A percentile compares a stretch with the other conserved stretches of the same genome.
These are phyloP conservation scores for Homalodisca vitripennis DNA, from an alignment of 1,140 invertebrate genomes.

Conservation along the genomic window DNA sequence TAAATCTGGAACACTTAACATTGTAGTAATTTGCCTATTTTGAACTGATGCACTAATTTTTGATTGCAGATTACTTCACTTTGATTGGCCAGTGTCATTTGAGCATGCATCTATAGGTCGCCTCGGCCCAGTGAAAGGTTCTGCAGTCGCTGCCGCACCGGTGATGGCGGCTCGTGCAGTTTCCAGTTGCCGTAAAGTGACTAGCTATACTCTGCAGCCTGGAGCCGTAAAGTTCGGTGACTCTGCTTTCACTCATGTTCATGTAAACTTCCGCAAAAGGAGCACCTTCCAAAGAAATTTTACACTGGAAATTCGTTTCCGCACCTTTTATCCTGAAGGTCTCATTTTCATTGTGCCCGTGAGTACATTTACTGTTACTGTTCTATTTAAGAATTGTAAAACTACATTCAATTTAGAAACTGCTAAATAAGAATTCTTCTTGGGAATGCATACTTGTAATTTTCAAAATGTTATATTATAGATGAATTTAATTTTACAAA, in stretches of 20 bases:
- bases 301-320: slow-evolving; percentile 75
- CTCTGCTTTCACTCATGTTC: slow-evolving; percentile 70
- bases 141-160: not conserved
- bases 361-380: slow-evolving; percentile 42
- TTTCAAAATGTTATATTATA: too few relatives aligned
- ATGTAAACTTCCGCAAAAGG: slow-evolving; percentile 60
- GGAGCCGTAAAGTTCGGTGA: slow-evolving; percentile 87
- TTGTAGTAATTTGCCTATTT: too few relatives aligned
- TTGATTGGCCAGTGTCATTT: slow-evolving; percentile 64
- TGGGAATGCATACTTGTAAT: too few relatives aligned
- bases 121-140: slow-evolving; percentile 49
- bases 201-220: slow-evolving; percentile 72
- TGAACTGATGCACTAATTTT: too few relatives aligned
- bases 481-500: too few relatives aligned
- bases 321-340: slow-evolving; percentile 84
- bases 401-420: too few relatives aligned
- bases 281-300: slow-evolving; percentile 70
- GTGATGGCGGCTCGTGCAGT: slow-evolving; percentile 12
- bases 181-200: slow-evolving; percentile 56
- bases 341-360: slow-evolving; percentile 74
- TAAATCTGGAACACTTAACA: too few relatives aligned
- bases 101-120: slow-evolving; percentile 71
- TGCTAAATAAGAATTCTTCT: too few relatives aligned
- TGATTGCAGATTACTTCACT: slow-evolving; percentile 59
- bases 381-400: slow-evolving; percentile 12